Evolutionary conservation across 1,140 invertebrate species (phyloP), one percentile per base, ranked within the genome.

Genomic region (Drosophila virilis): DNA sequence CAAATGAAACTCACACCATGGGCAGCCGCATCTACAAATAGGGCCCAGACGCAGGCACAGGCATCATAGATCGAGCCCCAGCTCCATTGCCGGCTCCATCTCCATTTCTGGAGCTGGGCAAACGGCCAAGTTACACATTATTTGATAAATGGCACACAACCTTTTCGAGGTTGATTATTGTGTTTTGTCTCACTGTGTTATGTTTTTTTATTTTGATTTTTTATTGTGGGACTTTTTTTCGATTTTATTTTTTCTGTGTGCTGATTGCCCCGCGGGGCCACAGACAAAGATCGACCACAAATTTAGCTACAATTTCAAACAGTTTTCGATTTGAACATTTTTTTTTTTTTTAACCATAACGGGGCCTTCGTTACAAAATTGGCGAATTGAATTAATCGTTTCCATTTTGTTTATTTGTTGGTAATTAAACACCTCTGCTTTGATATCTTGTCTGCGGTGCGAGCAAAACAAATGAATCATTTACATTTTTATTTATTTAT

Each of bases 81-180:
- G 67, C 37, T 72, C 48, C 77, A 77, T 38, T 37, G 55, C 33
- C 57, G 77, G 48, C 52, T 80, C 52, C 51, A 67, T 61, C 45
- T 73, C 51, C 69, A 72, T 64, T 64, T 72, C 66, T 75, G 75
- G 76, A 71, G 68, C 74, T 50, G 59, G 64, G 54, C 73, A 68
- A 76, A 61, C 58, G 80, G 80, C 75, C 80, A 83, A 83, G 80
- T 86, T 86, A 81, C 78, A 83, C 84, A 88, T 89, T 88, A 79
- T 89, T 89, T 89, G 84, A 89, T 89, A 89, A 89, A 89, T 89
- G 84, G 84, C 84, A 89, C 85, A 84, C 84, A 89, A 89, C 85
- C 80, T 89, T 84, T 89, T 89, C 85, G 84, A 89, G 84, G 84
- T 89, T 89, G 84, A 89, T 89, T 89, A 89, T 89, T 89, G 80